These are phyloP conservation scores for Digitonthophagus gazella DNA, from an alignment of 2,888 invertebrate genomes.

Conservation along the genomic window DNA sequence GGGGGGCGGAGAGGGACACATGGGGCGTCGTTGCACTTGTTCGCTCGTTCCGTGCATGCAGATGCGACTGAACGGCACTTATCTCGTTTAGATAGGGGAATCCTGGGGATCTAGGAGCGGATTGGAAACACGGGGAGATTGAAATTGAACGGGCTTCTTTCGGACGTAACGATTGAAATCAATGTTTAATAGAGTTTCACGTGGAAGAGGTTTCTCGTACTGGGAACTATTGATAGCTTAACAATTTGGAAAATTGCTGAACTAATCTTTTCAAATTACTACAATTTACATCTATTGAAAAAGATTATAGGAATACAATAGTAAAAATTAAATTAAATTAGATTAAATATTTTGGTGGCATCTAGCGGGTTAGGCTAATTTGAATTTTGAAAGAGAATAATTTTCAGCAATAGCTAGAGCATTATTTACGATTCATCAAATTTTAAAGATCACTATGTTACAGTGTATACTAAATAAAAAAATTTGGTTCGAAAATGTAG, in stretches of 20 bases:
- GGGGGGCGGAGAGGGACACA: neutral
- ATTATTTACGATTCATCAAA: no score
- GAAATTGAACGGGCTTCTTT: neutral
- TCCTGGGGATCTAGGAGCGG: neutral
- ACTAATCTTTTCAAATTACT: neutral
- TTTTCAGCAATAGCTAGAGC: no score
- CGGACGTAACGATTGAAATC: neutral
- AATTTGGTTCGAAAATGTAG: no score
- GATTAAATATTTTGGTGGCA: no score
- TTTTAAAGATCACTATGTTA: no score
- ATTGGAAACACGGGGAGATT: neutral
- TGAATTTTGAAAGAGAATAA: no score
- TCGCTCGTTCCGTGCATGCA: neutral
- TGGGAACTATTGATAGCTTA: neutral
- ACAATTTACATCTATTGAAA: neutral
- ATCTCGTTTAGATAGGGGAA: neutral
- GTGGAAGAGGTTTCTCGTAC: neutral
- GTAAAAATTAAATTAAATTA: no score
- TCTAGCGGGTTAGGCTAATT: no score
- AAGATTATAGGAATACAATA: no score
- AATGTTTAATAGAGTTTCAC: neutral
- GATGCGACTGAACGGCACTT: neutral
- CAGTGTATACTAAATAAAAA: no score
- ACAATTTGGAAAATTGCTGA: neutral
- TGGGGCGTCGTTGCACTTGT: neutral